These are phyloP conservation scores for Epizoanthus ramosus DNA, from an alignment of 92 coral and sea anemone genomes.

Conservation along the genomic window DNA sequence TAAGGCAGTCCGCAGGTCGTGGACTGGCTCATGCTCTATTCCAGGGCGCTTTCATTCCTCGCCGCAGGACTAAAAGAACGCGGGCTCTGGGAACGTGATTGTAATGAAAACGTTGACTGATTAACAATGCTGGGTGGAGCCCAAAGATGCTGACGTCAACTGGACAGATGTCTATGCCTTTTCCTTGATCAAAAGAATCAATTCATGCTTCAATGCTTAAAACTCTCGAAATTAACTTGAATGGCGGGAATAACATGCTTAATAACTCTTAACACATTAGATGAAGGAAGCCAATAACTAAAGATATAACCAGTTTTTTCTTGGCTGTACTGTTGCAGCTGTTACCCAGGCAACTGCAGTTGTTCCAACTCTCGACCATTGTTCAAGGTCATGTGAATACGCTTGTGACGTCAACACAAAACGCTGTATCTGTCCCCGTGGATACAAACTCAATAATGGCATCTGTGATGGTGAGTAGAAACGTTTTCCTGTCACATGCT, in stretches of 20 bases:
- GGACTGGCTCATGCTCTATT: too few relatives aligned
- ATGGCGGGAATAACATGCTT: not conserved
- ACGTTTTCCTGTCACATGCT: not conserved
- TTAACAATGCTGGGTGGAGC: too few relatives aligned
- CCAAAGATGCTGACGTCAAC: too few relatives aligned
- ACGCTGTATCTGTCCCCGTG: constrained; percentile 66
- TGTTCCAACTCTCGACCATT: constrained; percentile 48
- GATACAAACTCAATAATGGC: constrained; percentile 49
- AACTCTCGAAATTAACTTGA: not conserved
- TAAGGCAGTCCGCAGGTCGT: too few relatives aligned
- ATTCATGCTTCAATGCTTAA: not conserved
- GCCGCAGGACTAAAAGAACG: too few relatives aligned
- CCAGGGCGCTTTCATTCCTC: too few relatives aligned
- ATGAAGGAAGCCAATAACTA: not conserved
- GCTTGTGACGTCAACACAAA: constrained; percentile 66
- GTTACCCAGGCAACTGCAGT: constrained; percentile 57
- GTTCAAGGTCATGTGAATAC: constrained; percentile 54
- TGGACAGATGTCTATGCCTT: too few relatives aligned
- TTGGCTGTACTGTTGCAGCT: constrained; percentile 37
- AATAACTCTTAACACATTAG: too few relatives aligned
- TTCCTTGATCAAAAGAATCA: too few relatives aligned
- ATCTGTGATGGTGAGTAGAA: constrained; percentile 59
- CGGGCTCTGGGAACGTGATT: too few relatives aligned
- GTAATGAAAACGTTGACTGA: too few relatives aligned
- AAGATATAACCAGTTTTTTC: not conserved